phyloP scores from a whole-genome alignment of 2,797 vertebrate genomes.

The Merluccius polli region DNA sequence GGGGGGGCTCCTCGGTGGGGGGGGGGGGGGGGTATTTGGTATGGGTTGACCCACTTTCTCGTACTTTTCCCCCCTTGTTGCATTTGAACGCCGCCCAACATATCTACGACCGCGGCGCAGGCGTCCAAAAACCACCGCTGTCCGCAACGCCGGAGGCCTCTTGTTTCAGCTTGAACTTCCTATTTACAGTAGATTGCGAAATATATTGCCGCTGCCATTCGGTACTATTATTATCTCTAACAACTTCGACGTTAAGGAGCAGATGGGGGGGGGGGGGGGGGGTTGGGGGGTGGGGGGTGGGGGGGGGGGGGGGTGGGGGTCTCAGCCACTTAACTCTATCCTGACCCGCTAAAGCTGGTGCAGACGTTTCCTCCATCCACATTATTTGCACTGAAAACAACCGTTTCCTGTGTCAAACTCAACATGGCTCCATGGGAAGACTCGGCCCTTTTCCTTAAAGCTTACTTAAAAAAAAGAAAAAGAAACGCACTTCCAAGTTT shows the following conservation, averaged over 20 bases:
- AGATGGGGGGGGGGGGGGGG: neutral
- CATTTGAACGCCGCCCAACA: no score
- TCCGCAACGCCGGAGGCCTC: neutral
- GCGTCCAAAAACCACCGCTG: neutral
- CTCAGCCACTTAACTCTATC: neutral
- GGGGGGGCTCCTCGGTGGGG: slow-evolving; percentile 18
- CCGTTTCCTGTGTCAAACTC: slow-evolving; percentile 13
- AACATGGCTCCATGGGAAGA: neutral
- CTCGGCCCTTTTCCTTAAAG: neutral
- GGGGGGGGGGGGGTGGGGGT: neutral
- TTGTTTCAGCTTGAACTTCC: neutral
- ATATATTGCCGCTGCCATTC: neutral
- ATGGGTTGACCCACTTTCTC: slow-evolving; percentile 55
- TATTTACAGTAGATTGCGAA: neutral
- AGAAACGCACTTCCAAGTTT: neutral
- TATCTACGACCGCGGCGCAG: neutral
- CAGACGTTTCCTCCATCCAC: neutral
- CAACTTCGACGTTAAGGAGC: neutral
- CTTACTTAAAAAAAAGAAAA: neutral
- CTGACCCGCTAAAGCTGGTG: neutral
- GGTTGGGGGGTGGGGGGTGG: neutral
- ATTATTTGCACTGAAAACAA: slow-evolving; percentile 10
- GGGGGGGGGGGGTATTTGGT: neutral
- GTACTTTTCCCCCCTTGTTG: no score
- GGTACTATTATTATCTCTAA: neutral